phyloP scores from a whole-genome alignment of 2,113 vertebrate genomes.

The Oryzias curvinotus region DNA sequence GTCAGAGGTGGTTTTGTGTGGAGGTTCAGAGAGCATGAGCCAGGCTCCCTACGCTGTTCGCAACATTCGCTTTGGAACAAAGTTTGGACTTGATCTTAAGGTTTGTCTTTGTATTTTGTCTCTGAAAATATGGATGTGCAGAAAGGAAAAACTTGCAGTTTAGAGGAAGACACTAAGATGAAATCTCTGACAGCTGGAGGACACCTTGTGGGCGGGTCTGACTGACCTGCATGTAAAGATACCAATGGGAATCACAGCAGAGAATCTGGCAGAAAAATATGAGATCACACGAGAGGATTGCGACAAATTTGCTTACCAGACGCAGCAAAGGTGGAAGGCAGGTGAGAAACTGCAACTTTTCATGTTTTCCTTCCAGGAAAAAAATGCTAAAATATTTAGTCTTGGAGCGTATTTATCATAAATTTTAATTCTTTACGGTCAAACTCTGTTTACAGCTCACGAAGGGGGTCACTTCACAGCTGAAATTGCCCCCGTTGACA shows the following conservation, averaged over 20 bases:
- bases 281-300: constrained; percentile 87
- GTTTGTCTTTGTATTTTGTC: constrained; percentile 57
- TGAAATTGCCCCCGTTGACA: constrained; percentile 92
- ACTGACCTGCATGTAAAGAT: constrained; percentile 86
- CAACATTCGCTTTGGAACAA: constrained; percentile 91
- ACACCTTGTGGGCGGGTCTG: constrained; percentile 87
- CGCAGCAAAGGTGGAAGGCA: constrained; percentile 91
- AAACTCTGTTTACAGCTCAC: constrained; percentile 75
- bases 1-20: constrained; percentile 91
- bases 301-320: constrained; percentile 85
- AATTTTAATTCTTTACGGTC: not conserved
- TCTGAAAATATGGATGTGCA: not conserved
- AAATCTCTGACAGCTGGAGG: constrained; percentile 82
- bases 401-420: not conserved
- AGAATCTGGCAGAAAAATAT: constrained; percentile 92
- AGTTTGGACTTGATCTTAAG: constrained; percentile 88
- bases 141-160: not conserved
- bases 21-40: constrained; percentile 94
- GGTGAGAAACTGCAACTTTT: constrained; percentile 72
- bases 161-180: not conserved
- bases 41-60: constrained; percentile 87
- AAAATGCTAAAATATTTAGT: not conserved
- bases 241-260: constrained; percentile 92
- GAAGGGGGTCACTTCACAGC: constrained; percentile 85
- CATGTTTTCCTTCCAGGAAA: not conserved